Conservation (phyloP, 1,140 invertebrate species). For the Penaeus vannamei region DNA sequence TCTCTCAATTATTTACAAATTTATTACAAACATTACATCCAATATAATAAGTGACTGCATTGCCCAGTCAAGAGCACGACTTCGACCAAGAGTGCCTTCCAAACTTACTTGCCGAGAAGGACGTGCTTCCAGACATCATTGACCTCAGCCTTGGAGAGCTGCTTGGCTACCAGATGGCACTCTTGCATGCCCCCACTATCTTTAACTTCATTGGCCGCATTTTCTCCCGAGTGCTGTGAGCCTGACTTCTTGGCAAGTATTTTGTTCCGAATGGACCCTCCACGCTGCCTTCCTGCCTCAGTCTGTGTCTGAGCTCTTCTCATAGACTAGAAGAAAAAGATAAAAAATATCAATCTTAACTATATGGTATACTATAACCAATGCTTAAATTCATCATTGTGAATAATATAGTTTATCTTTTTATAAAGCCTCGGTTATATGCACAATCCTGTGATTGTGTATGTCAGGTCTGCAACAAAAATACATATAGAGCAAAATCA, state of each 20-base stretch:
- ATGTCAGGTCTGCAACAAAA: too few relatives aligned
- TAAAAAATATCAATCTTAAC: background rate
- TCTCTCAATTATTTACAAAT: too few relatives aligned
- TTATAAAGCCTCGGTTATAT: too few relatives aligned
- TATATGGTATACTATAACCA: background rate
- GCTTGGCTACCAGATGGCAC: slow-evolving; percentile 50
- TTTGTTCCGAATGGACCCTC: background rate
- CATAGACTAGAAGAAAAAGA: background rate
- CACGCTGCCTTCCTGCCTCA: background rate
- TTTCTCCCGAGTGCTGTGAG: slow-evolving; percentile 21
- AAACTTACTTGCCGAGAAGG: slow-evolving; percentile 44
- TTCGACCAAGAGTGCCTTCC: too few relatives aligned
- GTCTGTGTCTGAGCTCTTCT: background rate
- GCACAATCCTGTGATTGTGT: too few relatives aligned
- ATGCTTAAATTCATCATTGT: background rate
- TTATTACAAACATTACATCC: too few relatives aligned
- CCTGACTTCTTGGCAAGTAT: background rate
- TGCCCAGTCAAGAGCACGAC: too few relatives aligned
- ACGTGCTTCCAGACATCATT: slow-evolving; percentile 53
- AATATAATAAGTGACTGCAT: too few relatives aligned
- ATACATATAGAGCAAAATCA: background rate
- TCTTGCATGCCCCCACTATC: slow-evolving; percentile 45
- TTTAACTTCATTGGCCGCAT: slow-evolving; percentile 45
- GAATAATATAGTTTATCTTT: too few relatives aligned
- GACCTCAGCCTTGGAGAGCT: slow-evolving; percentile 31